Conservation (phyloP, 2,797 vertebrate species). For the Mallotus villosus region DNA sequence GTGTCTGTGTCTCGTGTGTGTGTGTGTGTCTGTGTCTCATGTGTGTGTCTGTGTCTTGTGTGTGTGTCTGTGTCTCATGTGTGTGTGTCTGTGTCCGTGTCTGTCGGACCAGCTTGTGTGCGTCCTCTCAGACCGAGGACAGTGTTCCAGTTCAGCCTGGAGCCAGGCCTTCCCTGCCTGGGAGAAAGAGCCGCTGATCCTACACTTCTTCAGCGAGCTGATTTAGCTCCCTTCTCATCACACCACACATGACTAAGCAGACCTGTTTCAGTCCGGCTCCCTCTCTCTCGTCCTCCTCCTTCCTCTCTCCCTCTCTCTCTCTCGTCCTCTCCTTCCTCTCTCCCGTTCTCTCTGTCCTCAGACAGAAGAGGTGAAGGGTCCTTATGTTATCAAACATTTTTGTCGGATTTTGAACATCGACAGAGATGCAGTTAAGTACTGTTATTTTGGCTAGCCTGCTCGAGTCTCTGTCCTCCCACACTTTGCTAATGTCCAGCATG, state of each 20-base stretch:
- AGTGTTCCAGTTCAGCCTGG: conserved; percentile 27
- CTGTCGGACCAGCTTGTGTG: too few species aligned
- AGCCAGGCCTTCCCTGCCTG: conserved; percentile 39
- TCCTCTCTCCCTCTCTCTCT: conserved; percentile 14
- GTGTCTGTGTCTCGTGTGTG: too few species aligned
- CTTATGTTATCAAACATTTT: neutral
- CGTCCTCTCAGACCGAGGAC: too few species aligned
- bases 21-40: neutral
- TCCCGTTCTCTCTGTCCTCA: neutral
- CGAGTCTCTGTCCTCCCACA: neutral
- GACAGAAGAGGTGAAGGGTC: neutral
- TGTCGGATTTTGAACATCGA: neutral
- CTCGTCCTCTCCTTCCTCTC: conserved; percentile 5
- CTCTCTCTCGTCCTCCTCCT: neutral
- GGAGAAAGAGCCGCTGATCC: conserved; percentile 28
- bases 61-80: too few species aligned
- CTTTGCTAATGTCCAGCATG: neutral
- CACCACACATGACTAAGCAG: conserved; percentile 65
- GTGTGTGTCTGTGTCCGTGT: too few species aligned
- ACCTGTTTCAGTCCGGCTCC: conserved; percentile 48
- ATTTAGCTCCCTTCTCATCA: conserved; percentile 64
- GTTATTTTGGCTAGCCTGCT: neutral
- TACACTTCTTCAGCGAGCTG: conserved; percentile 44
- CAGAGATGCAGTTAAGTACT: neutral
- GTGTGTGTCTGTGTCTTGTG: too few species aligned